phyloP scores from a whole-genome alignment of 2,113 vertebrate genomes.

The Elgaria multicarinata region DNA sequence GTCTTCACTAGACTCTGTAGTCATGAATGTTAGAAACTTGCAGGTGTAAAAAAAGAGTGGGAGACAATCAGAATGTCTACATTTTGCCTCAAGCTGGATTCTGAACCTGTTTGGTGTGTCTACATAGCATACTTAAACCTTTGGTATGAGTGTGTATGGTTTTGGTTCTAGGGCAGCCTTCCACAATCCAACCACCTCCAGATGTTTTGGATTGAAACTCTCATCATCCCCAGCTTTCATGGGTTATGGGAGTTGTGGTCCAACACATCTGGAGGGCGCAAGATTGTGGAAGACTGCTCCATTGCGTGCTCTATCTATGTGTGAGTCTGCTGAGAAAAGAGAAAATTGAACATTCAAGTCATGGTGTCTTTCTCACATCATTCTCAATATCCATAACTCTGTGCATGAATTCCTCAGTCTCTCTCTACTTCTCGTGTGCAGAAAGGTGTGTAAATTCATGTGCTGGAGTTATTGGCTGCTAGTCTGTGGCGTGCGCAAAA shows the following conservation, averaged over 20 bases:
- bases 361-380: not conserved
- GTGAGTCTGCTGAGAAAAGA: too few species aligned
- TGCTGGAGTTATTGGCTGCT: not conserved
- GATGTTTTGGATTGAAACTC: too few species aligned
- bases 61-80: not conserved
- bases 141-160: not conserved
- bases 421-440: not conserved
- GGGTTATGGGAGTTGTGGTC: too few species aligned
- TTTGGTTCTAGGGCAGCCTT: not conserved
- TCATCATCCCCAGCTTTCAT: too few species aligned
- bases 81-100: not conserved
- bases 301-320: not conserved
- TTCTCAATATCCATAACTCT: not conserved
- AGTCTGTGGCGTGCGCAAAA: not conserved
- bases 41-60: not conserved
- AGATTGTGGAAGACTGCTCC: too few species aligned
- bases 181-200: too few species aligned
- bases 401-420: not conserved
- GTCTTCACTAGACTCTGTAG: not conserved
- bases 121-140: not conserved
- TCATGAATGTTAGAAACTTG: not conserved
- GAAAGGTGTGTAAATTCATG: not conserved
- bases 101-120: not conserved
- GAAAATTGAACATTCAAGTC: not conserved
- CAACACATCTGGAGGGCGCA: too few species aligned